Evolutionary conservation across 1,140 invertebrate genomes (phyloP).

Genomic region (Drosophila equinoxialis): DNA sequence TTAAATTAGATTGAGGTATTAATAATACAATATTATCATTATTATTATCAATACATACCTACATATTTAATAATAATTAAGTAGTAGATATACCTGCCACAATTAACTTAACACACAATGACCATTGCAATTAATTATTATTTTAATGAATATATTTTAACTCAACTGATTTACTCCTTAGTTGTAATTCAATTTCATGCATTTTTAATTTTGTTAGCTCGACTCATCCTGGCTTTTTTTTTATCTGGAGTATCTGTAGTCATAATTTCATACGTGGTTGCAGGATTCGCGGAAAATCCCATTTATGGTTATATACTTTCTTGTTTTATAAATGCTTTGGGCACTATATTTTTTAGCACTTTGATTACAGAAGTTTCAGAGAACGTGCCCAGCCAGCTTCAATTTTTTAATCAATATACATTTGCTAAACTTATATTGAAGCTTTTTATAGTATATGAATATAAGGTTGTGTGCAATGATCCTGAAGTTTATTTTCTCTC

Average conservation of each 20-base stretch:
- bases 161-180: no score
- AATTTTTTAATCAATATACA: constrained; percentile 22
- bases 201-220: not conserved
- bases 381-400: not conserved
- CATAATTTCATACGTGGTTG: constrained; percentile 32
- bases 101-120: no score
- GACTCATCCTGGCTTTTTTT: constrained; percentile 8
- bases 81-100: no score
- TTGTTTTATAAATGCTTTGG: constrained; percentile 5
- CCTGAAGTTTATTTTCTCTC: constrained; percentile 42
- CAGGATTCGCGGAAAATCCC: constrained; percentile 3
- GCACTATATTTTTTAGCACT: constrained; percentile 35
- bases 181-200: no score
- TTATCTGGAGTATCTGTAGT: constrained; percentile 27
- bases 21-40: no score
- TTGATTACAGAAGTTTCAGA: not conserved
- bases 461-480: constrained; percentile 37
- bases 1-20: no score
- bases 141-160: no score
- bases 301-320: constrained; percentile 21
- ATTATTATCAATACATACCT: no score
- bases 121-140: no score
- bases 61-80: no score
- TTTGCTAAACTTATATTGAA: constrained; percentile 39
- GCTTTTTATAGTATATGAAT: constrained; percentile 36